A percentile compares a stretch with the other conserved stretches of the same genome.
These are phyloP conservation scores for Engraulis encrasicolus DNA, from an alignment of 2,113 vertebrate genomes.

Conservation along the genomic window DNA sequence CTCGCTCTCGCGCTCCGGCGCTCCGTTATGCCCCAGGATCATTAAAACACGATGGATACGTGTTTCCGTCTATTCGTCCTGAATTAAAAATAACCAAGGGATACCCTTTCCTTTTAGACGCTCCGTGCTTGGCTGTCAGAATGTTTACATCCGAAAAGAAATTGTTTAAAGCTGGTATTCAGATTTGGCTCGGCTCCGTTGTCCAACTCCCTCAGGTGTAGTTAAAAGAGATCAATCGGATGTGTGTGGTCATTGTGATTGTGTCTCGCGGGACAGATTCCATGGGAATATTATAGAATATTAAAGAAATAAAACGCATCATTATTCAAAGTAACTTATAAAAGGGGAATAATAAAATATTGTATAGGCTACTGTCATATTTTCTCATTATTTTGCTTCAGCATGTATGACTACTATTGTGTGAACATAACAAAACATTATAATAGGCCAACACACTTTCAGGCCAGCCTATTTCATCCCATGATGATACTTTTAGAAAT, in stretches of 20 bases:
- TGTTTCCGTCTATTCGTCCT: constrained; percentile 36
- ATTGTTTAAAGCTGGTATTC: constrained; percentile 34
- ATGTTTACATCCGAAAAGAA: constrained; percentile 34
- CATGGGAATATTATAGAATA: not conserved
- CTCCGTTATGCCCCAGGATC: not conserved
- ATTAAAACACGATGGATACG: constrained; percentile 30
- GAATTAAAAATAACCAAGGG: constrained; percentile 35
- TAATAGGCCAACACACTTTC: not conserved
- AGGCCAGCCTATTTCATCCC: not conserved
- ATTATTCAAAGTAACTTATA: not conserved
- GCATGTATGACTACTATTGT: not conserved
- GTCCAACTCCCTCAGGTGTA: constrained; percentile 23
- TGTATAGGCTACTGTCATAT: not conserved
- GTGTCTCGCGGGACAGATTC: not conserved
- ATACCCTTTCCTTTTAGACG: constrained; percentile 21
- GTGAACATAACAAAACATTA: not conserved
- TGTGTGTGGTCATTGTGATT: not conserved
- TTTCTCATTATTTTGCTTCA: not conserved
- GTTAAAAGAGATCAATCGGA: not conserved
- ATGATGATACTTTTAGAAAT: not conserved
- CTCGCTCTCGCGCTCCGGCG: not conserved
- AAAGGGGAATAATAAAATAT: not conserved
- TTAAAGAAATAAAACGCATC: not conserved
- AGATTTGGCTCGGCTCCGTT: constrained; percentile 11
- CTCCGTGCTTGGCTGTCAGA: not conserved